These are phyloP conservation scores for Emydoidea blandingii DNA, from an alignment of 2,797 vertebrate genomes.

Conservation along the genomic window DNA sequence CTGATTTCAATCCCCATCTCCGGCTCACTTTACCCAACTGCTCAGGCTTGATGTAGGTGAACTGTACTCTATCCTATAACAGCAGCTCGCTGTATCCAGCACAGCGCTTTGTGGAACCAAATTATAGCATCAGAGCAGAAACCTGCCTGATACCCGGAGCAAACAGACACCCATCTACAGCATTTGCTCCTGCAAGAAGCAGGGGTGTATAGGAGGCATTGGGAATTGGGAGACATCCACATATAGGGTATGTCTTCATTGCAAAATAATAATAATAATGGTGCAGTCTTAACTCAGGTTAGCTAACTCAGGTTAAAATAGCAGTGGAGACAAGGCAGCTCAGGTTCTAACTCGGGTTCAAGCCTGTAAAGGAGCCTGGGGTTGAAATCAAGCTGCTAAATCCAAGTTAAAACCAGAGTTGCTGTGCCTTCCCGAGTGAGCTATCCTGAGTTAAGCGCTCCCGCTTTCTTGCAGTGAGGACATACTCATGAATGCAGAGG, in stretches of 20 bases:
- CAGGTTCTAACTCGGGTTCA: no score
- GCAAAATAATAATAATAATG: no score
- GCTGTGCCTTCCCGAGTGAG: no score
- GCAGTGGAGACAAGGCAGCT: no score
- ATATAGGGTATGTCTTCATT: rapidly evolving
- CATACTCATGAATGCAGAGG: neutral
- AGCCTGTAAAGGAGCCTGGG: no score
- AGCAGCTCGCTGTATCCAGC: neutral
- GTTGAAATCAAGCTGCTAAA: no score
- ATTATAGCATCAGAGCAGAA: neutral
- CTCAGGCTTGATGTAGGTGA: rapidly evolving
- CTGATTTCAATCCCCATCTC: neutral
- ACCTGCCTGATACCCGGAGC: neutral
- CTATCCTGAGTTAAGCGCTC: no score
- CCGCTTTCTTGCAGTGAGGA: no score
- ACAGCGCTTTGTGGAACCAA: neutral
- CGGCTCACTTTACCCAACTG: neutral
- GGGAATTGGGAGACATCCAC: neutral
- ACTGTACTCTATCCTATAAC: neutral
- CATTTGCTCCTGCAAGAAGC: neutral
- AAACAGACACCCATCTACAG: neutral
- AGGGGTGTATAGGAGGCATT: neutral
- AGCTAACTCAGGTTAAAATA: no score
- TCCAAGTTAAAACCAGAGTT: no score
- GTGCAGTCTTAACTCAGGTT: no score